A percentile compares a stretch with the other conserved stretches of the same genome.
Conservation (phyloP, 2,888 invertebrate genomes). For the Heliconius sara region DNA sequence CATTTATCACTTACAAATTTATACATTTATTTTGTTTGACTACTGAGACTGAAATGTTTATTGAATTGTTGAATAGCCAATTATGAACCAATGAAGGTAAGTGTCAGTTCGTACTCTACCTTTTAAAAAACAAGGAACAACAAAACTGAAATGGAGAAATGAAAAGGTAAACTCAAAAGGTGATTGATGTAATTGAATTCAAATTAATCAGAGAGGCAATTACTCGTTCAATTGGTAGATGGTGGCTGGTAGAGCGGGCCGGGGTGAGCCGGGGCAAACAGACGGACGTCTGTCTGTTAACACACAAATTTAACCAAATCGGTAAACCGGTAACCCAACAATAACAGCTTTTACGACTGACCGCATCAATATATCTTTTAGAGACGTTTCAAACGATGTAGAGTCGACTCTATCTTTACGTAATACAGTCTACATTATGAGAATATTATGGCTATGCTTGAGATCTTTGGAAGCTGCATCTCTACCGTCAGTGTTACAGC, state of each 20-base stretch:
- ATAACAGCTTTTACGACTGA: slow-evolving; percentile 83
- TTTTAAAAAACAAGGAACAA: slow-evolving; percentile 13
- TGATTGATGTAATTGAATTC: slow-evolving; percentile 48
- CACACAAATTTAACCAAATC: slow-evolving; percentile 83
- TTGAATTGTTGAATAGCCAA: background rate
- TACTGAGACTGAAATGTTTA: background rate
- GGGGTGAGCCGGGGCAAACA: slow-evolving; percentile 60
- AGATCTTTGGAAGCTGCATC: slow-evolving; percentile 46
- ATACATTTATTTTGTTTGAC: background rate
- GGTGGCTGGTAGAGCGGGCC: slow-evolving; percentile 46
- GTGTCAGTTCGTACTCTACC: background rate
- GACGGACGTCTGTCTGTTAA: slow-evolving; percentile 78
- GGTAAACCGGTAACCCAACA: slow-evolving; percentile 83
- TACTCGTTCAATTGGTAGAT: slow-evolving; percentile 52
- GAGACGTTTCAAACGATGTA: slow-evolving; percentile 37
- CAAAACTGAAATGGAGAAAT: slow-evolving; percentile 23
- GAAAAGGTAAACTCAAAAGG: slow-evolving; percentile 36
- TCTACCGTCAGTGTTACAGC: slow-evolving; percentile 64
- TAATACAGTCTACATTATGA: slow-evolving; percentile 43
- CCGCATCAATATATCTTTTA: slow-evolving; percentile 57
- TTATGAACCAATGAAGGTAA: background rate
- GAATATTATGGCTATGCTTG: slow-evolving; percentile 40
- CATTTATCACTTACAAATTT: background rate
- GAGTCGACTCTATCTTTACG: slow-evolving; percentile 35
- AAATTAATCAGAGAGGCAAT: slow-evolving; percentile 75